Evolutionary conservation across 92 coral and sea anemone species (phyloP).

Genomic region (Epizoanthus scotinus): DNA sequence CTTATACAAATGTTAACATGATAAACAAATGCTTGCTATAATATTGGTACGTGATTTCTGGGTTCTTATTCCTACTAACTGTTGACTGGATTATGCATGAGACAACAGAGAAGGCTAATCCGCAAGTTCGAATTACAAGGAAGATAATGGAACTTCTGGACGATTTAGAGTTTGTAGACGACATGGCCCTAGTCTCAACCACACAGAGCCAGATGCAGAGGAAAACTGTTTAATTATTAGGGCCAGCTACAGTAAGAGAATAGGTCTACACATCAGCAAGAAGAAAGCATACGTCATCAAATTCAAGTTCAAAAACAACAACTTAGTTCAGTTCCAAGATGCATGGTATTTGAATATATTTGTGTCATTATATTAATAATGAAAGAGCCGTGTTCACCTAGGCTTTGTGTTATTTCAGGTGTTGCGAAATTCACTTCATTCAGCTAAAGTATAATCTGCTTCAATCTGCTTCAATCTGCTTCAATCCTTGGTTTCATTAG

Average conservation of each 20-base stretch:
- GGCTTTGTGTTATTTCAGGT: too few relatives aligned
- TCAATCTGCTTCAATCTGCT: too few relatives aligned
- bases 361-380: background rate
- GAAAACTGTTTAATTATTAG: background rate
- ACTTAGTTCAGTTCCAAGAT: background rate
- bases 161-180: background rate
- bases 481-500: too few relatives aligned
- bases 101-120: background rate
- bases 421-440: too few relatives aligned
- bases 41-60: slow-evolving; percentile 1
- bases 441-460: too few relatives aligned
- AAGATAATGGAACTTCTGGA: slow-evolving; percentile 1
- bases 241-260: background rate
- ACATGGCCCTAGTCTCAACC: background rate
- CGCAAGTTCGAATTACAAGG: background rate
- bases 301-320: background rate
- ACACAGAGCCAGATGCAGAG: background rate
- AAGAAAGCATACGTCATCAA: background rate
- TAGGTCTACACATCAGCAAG: background rate
- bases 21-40: too few relatives aligned
- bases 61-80: background rate
- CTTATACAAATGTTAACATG: too few relatives aligned
- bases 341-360: background rate
- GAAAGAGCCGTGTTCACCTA: too few relatives aligned
- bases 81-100: slow-evolving; percentile 1